Conservation (phyloP, 2,113 vertebrate species). For the Bubo scandiacus region DNA sequence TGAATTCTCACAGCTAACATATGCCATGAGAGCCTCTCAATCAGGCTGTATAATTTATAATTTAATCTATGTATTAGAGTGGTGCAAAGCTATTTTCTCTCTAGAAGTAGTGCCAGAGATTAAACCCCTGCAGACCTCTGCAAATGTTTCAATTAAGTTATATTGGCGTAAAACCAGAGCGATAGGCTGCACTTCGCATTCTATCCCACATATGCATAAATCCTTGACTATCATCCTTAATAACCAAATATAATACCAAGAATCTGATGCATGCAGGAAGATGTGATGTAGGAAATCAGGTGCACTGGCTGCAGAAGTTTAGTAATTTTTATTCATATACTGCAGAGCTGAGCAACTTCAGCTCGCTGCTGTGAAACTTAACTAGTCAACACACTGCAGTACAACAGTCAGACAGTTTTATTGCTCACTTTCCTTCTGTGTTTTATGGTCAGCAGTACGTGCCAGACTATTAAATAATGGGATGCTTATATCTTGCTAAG, state of each 20-base stretch:
- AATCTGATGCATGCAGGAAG: background rate
- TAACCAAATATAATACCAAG: background rate
- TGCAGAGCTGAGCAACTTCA: conserved; percentile 15
- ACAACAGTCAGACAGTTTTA: background rate
- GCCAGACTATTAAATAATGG: background rate
- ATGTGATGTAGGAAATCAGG: background rate
- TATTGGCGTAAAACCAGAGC: background rate
- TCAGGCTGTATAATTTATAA: background rate
- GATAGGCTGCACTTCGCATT: background rate
- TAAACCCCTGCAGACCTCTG: conserved; percentile 9
- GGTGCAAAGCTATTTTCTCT: background rate
- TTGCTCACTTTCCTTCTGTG: background rate
- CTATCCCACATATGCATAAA: background rate
- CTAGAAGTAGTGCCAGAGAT: background rate
- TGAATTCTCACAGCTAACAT: background rate
- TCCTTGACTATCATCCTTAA: background rate
- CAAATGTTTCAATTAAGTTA: background rate
- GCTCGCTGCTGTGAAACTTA: background rate
- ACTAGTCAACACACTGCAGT: background rate
- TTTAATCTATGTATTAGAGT: background rate
- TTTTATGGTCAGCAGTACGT: background rate
- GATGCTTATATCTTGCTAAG: background rate
- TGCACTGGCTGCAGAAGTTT: background rate
- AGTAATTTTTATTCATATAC: background rate
- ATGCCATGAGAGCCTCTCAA: background rate